Base-by-base conservation (phyloP, 2,797 vertebrate genomes). In the Phataginus tetradactyla region DNA sequence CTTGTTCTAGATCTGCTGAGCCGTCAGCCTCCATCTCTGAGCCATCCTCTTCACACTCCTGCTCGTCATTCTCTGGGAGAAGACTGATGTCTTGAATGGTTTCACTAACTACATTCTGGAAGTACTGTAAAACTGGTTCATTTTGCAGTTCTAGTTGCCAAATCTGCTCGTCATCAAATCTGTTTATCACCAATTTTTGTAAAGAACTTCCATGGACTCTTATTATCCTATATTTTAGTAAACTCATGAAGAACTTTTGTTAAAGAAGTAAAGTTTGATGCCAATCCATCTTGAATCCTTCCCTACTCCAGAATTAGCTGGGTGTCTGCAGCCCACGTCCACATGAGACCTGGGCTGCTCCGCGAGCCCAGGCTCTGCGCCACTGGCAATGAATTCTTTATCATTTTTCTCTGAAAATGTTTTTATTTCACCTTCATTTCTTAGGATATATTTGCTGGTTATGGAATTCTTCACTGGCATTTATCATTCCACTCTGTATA, bases 141-240 rank as follows among this genome's bases (percentile, higher is more conserved):
- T 99, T 99, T 97, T 99, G 99, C 79, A 99, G 98, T 98, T 99
- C 99, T 42, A 99, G 97, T 49, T 99, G 99, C 99, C 99, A 99
- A 97, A 99, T 99, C 98, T 99, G 99, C 95, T 99, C 99, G 96
- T 99, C 99, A 69, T 99, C 99, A 97, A 99, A 99, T 93, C 99
- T 98, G 61, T 99, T 98, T 95, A 99, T 98, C 92, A 99, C 97
- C 92, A 99, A 98, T 95, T 99, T 98, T 89, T 98, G 98, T 74
- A 99, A 97, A 1, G 99, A 99, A 92, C 99, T 99, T 34, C 99
- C 99, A 49, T 74, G 97, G 95, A 93, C 96, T n/a, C n/a, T 75
- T 12, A 9, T 97, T 98, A 96, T 99, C 98, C 5, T 99, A 94
- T 23, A 96, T 79, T 98, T 99, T 99, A 96, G 99, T 99, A 78